phyloP scores from a whole-genome alignment of 2,888 invertebrate genomes.

The Plebejus anna region DNA sequence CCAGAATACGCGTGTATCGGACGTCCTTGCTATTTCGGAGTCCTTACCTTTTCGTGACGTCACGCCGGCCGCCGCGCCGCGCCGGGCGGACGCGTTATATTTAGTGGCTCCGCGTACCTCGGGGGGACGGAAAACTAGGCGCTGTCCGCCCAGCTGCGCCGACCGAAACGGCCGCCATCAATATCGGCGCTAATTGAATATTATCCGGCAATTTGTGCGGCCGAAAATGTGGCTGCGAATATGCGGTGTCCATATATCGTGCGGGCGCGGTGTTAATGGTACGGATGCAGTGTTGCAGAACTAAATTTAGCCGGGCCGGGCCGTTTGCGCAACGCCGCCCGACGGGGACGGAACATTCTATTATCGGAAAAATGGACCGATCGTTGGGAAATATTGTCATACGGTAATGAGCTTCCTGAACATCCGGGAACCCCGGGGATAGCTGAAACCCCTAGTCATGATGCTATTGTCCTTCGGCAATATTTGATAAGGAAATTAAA shows the following conservation, averaged over 20 bases:
- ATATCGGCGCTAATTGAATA: conserved; percentile 77
- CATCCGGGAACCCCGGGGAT: conserved; percentile 4
- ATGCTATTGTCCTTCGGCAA: background rate
- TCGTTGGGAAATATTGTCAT: conserved; percentile 47
- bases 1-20: conserved; percentile 46
- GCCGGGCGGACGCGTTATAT: conserved; percentile 59
- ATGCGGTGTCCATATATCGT: conserved; percentile 74
- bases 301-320: conserved; percentile 61
- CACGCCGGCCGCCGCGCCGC: conserved; percentile 74
- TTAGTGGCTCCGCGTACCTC: conserved; percentile 47
- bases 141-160: conserved; percentile 48
- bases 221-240: conserved; percentile 74
- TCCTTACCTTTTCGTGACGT: conserved; percentile 68
- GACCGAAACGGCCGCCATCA: conserved; percentile 71
- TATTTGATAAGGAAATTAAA: background rate
- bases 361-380: conserved; percentile 71
- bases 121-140: conserved; percentile 53
- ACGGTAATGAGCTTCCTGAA: conserved; percentile 33
- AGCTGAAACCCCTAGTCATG: background rate
- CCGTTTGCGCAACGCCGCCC: conserved; percentile 67
- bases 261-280: conserved; percentile 61
- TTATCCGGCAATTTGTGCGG: conserved; percentile 77
- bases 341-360: conserved; percentile 64
- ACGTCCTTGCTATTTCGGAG: conserved; percentile 77
- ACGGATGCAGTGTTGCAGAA: conserved; percentile 69